Evolutionary conservation across 1,140 invertebrate species (phyloP), one percentile per base, ranked within the genome.

Genomic region (Eumaeus atala): DNA sequence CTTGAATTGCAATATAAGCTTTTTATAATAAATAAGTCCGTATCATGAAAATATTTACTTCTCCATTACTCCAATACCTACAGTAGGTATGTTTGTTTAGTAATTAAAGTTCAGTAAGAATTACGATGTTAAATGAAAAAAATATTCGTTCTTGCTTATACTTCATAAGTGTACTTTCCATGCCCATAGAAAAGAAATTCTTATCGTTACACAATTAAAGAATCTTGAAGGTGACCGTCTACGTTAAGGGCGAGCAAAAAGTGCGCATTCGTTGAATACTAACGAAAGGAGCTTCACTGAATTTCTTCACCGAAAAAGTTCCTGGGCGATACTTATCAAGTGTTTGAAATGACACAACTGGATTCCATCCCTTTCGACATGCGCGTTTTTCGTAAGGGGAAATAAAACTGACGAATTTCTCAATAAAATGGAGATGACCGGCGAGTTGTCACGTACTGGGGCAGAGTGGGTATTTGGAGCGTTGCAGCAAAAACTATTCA

Each of bases 281-380:
- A 74, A 74, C 77, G 72, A 77, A 71, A 72, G 67, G 67, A 66
- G 77, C 70, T 77, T 73, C 76, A 73, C 74, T 81, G 80, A 82
- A 84, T 77, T 79, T 75, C 66, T 70, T 67, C 69, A 65, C 61
- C 68, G 72, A 85, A 87, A 87, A 87, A 84, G 54, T 64, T 66
- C 58, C 66, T 69, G 60, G 70, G 59, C 76, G 82, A 85, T 87
- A 87, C 80, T 87, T 87, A 87, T 87, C 78, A 87, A 87, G 84
- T 87, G 84, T 87, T 87, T 87, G 84, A 87, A 87, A 87, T 87
- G 84, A 83, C 84, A 85, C 84, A 87, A 87, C 84, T 67, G 80
- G 82, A 87, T 87, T 87, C 84, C 79, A 66, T 68, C 59, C 69
- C 72, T 72, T 71, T 69, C 56, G 70, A 75, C 70, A 72, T 77